Base-by-base conservation (phyloP, 2,888 invertebrate genomes). In the Cryptocephalus moraei region DNA sequence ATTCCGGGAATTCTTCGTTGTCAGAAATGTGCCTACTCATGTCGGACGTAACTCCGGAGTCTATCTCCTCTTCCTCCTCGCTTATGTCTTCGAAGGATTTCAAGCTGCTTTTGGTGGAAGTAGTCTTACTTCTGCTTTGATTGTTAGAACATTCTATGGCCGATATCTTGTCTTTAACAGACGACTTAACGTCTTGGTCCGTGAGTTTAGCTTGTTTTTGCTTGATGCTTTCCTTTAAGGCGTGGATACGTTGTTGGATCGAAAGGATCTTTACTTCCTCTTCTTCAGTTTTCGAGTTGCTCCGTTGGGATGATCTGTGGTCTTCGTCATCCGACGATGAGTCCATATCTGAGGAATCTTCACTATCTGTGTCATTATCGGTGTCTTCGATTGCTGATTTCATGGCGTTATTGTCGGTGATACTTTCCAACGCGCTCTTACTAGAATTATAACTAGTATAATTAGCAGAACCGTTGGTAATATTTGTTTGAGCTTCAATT, bases 11-110 rank as follows among this genome's bases (percentile, higher is more conserved):
- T 49, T 83, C 83, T 58, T 82, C 81, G 1, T 75, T 77, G 58
- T 82, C 82, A 0, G 82, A 83, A 51, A 82, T 75, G 51, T 79
- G 79, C 45, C 81, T 73, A 55, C 82, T 82, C 69, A 82, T 75
- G 62, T 84, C 84, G 0, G 78, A 78, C 0, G 82, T 83, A 0
- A 84, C 82, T 1, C 84, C 84, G 1, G 84, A 84, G 63, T 84
- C 84, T 33, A 75, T 75, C 58, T 84, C 83, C 59, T 81, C 82
- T 51, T 76, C 75, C 40, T 73, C 73, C 52, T 75, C 66, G 38
- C 62, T 65, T 43, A 60, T 61, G 41, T 66, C 75, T n/a, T 67
- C 68, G 33, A 62, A 62, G 1, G 67, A 66, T 46, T 73, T 69
- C 32, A 72, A 51, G 47, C 60, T 64, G 51, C 64, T 67, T 49